Percentiles rank a stretch among this genome's conserved stretches.
phyloP scores from a whole-genome alignment of 2,797 vertebrate species.

The Pagetopsis macropterus region DNA sequence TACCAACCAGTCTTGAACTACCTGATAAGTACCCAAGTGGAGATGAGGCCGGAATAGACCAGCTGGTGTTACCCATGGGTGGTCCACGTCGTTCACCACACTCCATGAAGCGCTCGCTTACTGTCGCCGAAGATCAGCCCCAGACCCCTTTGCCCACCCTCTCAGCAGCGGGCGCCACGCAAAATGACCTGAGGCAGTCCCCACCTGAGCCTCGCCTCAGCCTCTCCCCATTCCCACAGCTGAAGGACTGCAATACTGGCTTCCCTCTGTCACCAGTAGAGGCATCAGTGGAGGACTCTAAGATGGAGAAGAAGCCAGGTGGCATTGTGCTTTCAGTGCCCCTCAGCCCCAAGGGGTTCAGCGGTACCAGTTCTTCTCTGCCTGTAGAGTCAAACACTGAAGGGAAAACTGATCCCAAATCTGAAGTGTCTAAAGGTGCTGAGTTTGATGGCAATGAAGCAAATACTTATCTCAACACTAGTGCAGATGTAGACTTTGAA shows the following conservation, averaged over 20 bases:
- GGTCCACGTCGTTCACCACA: constrained; percentile 71
- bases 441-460: constrained; percentile 3
- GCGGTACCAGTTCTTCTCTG: constrained; percentile 11
- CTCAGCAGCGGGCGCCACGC: constrained; percentile 70
- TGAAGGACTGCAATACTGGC: constrained; percentile 50
- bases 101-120: constrained; percentile 89
- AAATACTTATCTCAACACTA: constrained; percentile 16
- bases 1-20: constrained; percentile 88
- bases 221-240: constrained; percentile 60
- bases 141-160: constrained; percentile 75
- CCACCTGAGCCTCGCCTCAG: constrained; percentile 54
- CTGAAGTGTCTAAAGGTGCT: constrained; percentile 16
- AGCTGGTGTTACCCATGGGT: constrained; percentile 71
- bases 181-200: constrained; percentile 69
- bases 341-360: constrained; percentile 59
- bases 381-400: constrained; percentile 8
- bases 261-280: constrained; percentile 78
- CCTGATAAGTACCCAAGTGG: constrained; percentile 91
- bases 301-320: constrained; percentile 67
- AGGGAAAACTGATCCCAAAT: constrained; percentile 2
- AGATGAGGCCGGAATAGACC: constrained; percentile 64
- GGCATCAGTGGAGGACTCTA: constrained; percentile 73
- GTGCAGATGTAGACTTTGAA: constrained; percentile 36
- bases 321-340: constrained; percentile 78
- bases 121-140: constrained; percentile 88